Conservation (phyloP, 2,797 vertebrate genomes). For the Gallinago nigripennis region DNA sequence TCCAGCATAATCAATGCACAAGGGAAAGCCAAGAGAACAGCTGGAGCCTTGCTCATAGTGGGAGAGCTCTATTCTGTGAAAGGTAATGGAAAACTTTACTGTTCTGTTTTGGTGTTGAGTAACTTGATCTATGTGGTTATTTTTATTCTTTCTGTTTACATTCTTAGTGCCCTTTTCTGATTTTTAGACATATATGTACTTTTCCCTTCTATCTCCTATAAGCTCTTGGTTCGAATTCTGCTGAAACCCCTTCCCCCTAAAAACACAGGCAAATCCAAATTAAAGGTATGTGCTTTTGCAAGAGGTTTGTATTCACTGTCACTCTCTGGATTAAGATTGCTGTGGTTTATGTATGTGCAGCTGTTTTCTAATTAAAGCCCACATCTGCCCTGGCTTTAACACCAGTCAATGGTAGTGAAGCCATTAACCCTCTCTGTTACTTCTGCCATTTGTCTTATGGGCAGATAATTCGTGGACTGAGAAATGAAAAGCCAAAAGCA, state of each 20-base stretch:
- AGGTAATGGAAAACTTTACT: conserved; percentile 67
- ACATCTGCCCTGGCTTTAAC: conserved; percentile 30
- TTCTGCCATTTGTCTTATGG: not conserved
- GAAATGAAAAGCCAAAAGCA: not conserved
- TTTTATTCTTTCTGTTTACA: conserved; percentile 71
- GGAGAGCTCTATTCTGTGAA: conserved; percentile 44
- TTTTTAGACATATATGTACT: conserved; percentile 14
- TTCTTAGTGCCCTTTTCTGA: conserved; percentile 50
- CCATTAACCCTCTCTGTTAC: conserved; percentile 28
- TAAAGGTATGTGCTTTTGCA: conserved; percentile 12
- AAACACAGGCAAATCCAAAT: not conserved
- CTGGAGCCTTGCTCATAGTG: conserved; percentile 16
- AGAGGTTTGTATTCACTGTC: not conserved
- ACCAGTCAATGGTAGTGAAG: conserved; percentile 1
- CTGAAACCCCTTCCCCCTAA: not conserved
- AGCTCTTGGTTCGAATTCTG: not conserved
- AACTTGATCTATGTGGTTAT: conserved; percentile 64
- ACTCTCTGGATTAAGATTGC: conserved; percentile 30
- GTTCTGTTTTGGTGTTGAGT: conserved; percentile 64
- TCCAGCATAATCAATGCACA: conserved; percentile 3
- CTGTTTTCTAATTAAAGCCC: conserved; percentile 57
- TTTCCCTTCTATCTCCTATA: not conserved
- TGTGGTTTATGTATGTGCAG: conserved; percentile 45
- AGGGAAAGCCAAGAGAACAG: conserved; percentile 18
- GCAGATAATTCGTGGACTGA: not conserved